Base-by-base conservation (phyloP, 2,797 vertebrate species). In the Kryptopterus vitreolus region DNA sequence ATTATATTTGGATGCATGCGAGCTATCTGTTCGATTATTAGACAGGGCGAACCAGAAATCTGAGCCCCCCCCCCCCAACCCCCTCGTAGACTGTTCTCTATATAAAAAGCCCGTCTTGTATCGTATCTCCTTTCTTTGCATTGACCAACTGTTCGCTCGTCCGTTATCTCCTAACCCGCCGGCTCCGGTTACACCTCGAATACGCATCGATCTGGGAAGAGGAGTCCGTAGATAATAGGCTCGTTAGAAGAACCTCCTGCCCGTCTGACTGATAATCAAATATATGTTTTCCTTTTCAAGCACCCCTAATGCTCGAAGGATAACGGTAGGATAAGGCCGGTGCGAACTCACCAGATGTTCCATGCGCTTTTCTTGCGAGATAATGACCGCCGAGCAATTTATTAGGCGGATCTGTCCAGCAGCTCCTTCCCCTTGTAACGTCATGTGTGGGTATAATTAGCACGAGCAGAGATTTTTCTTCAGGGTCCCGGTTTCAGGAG, bases 401-500 rank as follows among this genome's bases (percentile, higher is more conserved):
- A 57, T 81, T 76, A 71, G 50, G 15, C 43, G 15, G 48, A 81
- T 76, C 66, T 52, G 33, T 76, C 22, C 58, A 73, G 79, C 71
- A 24, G 76, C 57, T 82, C 48, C 31, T 81, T 83, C 87, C 80
- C 46, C 81, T 83, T 85, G n/a, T 83, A 87, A 89, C 85, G 81
- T 79, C 78, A 76, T 83, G 69, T 83, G 82, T 85, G 87, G 82
- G 81, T 84, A 82, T 88, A 92, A 91, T 83, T 82, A 85, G 69
- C 89, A 87, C 84, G 74, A 85, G 78, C 87, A 85, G 84, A 90
- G 90, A 89, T 86, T 35, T 86, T 83, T 75, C 38, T 38, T 78
- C 81, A 86, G 81, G 81, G 78, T 78, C 84, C 74, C 85, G 89
- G n/a, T 87, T 81, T 83, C 78, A 82, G 87, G 79, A 87, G 82